Evolutionary conservation across 2,888 invertebrate species (phyloP), one percentile per base, ranked within the genome.

Genomic region (Spodoptera littoralis): DNA sequence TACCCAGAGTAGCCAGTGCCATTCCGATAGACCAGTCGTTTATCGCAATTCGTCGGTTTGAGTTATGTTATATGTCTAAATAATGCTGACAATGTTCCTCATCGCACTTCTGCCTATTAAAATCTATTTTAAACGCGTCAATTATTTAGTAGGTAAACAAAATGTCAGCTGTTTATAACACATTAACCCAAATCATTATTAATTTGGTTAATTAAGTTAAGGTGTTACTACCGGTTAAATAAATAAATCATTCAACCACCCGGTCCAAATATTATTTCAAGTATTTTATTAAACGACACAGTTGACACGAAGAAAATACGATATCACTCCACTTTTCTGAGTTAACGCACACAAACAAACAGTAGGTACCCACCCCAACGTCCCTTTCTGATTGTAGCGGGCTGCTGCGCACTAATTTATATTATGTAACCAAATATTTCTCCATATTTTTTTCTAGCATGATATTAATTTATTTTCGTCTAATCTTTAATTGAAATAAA

Each of bases 371-470:
- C 76, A 82, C 82, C 81, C 71, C 77, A 61, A 57, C 73, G 61
- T 65, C 76, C 70, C 72, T 63, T 60, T 70, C 76, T 77, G 74
- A 72, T 76, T 73, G 59, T 76, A 65, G 67, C 72, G 70, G 75
- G 81, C 81, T 80, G 82, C 83, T 85, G 87, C 88, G 87, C 87
- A 84, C 81, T 83, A 60, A 77, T 75, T 75, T 73, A 59, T 70
- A 82, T 86, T 84, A 85, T 84, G 77, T 86, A 85, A 85, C 79
- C 22, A 65, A 62, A 55, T 66, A 64, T 51, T 52, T 30, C n/a
- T 44, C 36, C 47, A 51, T 12, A 22, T 11, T 42, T 44, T 44
- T 18, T 64, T 44, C 41, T 24, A 30, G 2, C 36, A 50, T 6
- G 3, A n/a, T 55, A 44, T 11, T 3, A 41, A 18, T 5, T 42